Evolutionary conservation across 2,888 invertebrate species (phyloP).

Genomic region (Sarcophaga variegata): DNA sequence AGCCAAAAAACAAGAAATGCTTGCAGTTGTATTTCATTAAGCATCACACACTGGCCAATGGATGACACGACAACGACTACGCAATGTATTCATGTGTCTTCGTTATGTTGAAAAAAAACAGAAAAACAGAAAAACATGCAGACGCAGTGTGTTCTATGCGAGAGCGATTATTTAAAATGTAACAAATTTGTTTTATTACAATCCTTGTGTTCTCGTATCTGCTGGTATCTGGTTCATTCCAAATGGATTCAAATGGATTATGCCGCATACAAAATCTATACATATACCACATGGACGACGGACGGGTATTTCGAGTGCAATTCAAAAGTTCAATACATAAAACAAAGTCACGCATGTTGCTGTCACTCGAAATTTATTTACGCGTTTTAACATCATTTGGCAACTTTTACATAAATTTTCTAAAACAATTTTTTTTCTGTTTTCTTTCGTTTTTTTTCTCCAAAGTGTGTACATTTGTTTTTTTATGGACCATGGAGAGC

Average conservation of each 20-base stretch:
- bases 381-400: neutral
- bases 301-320: neutral
- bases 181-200: slow-evolving; percentile 44
- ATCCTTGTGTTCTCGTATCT: neutral
- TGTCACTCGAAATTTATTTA: slow-evolving; percentile 21
- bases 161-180: slow-evolving; percentile 31
- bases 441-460: too few relatives aligned
- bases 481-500: neutral
- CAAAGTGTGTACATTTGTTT: too few relatives aligned
- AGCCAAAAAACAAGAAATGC: slow-evolving; percentile 9
- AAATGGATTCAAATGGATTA: neutral
- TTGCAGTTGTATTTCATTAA: neutral
- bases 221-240: neutral
- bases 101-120: slow-evolving; percentile 11
- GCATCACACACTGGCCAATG: slow-evolving; percentile 13
- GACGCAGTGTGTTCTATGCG: neutral
- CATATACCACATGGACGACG: neutral
- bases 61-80: too few relatives aligned
- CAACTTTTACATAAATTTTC: neutral
- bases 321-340: slow-evolving; percentile 20
- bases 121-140: neutral
- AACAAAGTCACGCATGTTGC: slow-evolving; percentile 24
- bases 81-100: slow-evolving; percentile 41
- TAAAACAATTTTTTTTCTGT: neutral
- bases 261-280: neutral